A percentile compares a stretch with the other conserved stretches of the same genome.
phyloP scores from a whole-genome alignment of 2,888 invertebrate genomes.

The Tiliacea aurago region DNA sequence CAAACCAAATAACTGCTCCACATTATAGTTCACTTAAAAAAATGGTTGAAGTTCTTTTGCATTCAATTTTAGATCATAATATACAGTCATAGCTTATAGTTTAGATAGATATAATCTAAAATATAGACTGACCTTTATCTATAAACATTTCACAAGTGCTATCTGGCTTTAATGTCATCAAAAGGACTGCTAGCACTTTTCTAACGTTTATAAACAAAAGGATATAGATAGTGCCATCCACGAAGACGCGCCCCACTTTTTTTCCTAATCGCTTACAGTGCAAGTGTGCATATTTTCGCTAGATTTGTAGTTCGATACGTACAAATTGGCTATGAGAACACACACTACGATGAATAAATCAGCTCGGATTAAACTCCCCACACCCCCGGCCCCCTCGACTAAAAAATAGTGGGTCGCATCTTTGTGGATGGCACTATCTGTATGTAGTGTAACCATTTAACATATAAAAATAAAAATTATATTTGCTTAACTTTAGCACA shows the following conservation, averaged over 20 bases:
- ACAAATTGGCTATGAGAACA: too few relatives aligned
- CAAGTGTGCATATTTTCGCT: too few relatives aligned
- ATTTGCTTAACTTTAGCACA: slow-evolving; percentile 9
- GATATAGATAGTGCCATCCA: too few relatives aligned
- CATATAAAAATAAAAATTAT: slow-evolving; percentile 21
- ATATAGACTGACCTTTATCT: slow-evolving; percentile 9
- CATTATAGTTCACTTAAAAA: not conserved
- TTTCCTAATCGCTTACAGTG: too few relatives aligned
- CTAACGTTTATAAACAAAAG: slow-evolving; percentile 18
- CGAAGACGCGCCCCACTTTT: too few relatives aligned
- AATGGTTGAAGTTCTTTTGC: not conserved
- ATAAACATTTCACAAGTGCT: slow-evolving; percentile 13
- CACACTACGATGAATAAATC: too few relatives aligned
- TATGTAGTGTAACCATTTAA: not conserved
- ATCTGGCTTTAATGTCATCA: not conserved
- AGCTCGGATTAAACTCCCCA: too few relatives aligned
- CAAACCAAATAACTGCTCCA: not conserved
- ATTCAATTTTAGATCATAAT: not conserved
- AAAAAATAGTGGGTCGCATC: too few relatives aligned
- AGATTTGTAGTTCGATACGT: too few relatives aligned
- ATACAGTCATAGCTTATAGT: slow-evolving; percentile 13
- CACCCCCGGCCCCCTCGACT: too few relatives aligned
- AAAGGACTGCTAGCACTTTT: not conserved
- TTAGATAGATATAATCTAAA: slow-evolving; percentile 17
- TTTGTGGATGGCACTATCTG: too few relatives aligned